These are phyloP conservation scores for Sander lucioperca DNA, from an alignment of 2,113 vertebrate genomes.

Conservation along the genomic window DNA sequence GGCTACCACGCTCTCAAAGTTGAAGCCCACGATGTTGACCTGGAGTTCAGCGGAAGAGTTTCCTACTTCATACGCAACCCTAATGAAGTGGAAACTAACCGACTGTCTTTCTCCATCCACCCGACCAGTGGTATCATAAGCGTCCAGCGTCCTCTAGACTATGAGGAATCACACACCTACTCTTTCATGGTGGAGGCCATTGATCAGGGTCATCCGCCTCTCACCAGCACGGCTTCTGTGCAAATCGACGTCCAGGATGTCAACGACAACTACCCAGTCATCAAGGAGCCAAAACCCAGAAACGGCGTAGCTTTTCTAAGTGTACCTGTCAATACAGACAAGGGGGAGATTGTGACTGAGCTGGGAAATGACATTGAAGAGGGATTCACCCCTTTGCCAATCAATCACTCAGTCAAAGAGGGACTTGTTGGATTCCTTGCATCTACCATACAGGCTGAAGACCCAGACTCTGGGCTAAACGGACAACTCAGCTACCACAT, in stretches of 20 bases:
- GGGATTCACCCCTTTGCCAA: not conserved
- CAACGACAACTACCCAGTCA: constrained; percentile 90
- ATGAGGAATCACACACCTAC: constrained; percentile 85
- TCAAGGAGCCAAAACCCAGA: constrained; percentile 84
- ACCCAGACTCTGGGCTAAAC: constrained; percentile 88
- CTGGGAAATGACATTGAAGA: constrained; percentile 66
- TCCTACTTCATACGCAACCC: constrained; percentile 87
- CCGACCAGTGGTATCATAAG: constrained; percentile 86
- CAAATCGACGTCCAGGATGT: constrained; percentile 86
- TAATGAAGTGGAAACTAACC: constrained; percentile 52
- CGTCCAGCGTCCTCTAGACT: constrained; percentile 87
- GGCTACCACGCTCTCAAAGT: constrained; percentile 84
- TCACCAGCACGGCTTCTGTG: constrained; percentile 86
- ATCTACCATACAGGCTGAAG: constrained; percentile 86
- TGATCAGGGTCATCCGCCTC: constrained; percentile 88
- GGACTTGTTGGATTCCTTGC: constrained; percentile 76
- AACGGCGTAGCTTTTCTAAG: constrained; percentile 85
- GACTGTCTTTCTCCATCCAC: constrained; percentile 83
- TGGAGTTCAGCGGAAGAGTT: constrained; percentile 87
- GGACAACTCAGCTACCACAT: constrained; percentile 87
- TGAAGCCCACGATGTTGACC: constrained; percentile 87
- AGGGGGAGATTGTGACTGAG: constrained; percentile 83
- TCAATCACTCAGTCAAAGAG: constrained; percentile 41
- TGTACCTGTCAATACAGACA: constrained; percentile 86
- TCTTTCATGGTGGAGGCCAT: constrained; percentile 88